phyloP scores from a whole-genome alignment of 2,888 invertebrate genomes.

The Synergus gifuensis region DNA sequence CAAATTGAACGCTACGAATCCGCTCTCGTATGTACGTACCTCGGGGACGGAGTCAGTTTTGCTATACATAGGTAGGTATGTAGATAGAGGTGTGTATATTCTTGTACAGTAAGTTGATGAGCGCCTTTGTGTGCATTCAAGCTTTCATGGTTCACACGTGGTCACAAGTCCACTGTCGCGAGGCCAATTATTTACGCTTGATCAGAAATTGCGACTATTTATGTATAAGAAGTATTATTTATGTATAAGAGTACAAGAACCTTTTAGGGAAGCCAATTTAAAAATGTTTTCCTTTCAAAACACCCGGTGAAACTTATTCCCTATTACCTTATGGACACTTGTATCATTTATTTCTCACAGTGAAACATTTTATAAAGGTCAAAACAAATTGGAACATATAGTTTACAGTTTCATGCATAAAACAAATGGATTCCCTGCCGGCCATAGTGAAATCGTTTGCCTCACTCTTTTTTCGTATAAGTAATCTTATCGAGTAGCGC shows the following conservation, averaged over 20 bases:
- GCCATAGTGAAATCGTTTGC: not conserved
- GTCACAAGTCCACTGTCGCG: not conserved
- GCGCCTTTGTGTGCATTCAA: constrained; percentile 1
- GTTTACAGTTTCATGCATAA: not conserved
- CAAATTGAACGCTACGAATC: constrained; percentile 5
- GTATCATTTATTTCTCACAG: no score
- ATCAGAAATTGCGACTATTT: not conserved
- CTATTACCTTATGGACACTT: no score
- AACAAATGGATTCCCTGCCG: not conserved
- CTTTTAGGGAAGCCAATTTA: not conserved
- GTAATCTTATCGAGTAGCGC: not conserved
- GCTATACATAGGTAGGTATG: constrained; percentile 8
- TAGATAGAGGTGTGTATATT: constrained; percentile 6
- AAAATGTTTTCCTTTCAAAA: not conserved
- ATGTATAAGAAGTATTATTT: no score
- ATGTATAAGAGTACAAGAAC: no score
- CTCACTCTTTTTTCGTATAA: not conserved
- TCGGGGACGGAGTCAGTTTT: not conserved
- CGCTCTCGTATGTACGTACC: not conserved
- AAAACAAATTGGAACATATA: no score
- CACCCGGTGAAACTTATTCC: no score
- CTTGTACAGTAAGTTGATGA: constrained; percentile 6
- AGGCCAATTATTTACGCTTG: not conserved
- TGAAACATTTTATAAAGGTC: no score
- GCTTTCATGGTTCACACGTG: not conserved